Base-by-base conservation (phyloP, 1,140 invertebrate species). In the Doryteuthis pealeii region DNA sequence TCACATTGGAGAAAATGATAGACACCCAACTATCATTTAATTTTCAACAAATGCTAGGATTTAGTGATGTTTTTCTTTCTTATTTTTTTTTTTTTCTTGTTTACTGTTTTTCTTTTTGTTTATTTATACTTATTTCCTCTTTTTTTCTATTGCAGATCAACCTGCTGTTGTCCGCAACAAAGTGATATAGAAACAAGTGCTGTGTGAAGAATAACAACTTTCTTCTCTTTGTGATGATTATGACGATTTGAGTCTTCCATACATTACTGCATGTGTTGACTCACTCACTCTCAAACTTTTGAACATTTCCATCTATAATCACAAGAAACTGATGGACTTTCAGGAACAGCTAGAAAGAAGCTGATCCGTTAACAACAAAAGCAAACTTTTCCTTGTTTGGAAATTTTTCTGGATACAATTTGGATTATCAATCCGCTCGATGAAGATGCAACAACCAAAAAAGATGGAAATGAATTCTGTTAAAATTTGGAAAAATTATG, bases 91-190 rank as follows among this genome's bases (percentile, higher is more conserved):
- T n/a, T n/a, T n/a, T n/a, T n/a, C n/a, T 71, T 71, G 26, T 40
- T 8, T 30, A 12, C 18, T n/a, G n/a, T n/a, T n/a, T n/a, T n/a
- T n/a, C n/a, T n/a, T n/a, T n/a, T n/a, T n/a, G n/a, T n/a, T n/a
- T n/a, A 49, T 30, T n/a, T 30, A 71, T 49, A 28, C 26, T n/a
- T 71, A 45, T 71, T 54, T n/a, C 26, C 40, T 12, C 49, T 45
- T 71, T 45, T 49, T 40, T 71, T 71, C 26, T 26, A 30, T 71
- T 71, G 4, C 40, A 71, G 70, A 71, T 71, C 6, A 71, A 71
- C 15, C 49, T 71, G 43, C 28, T 71, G 26, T 15, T 71, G 43
- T 45, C 70, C 12, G 26, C 70, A 2, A 30, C 15, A 22, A 68
- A 68, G 22, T 68, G 31, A 68, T 31, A 66, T 28, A 18, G n/a